phyloP scores from a whole-genome alignment of 1,140 invertebrate genomes.

The Brachionus plicatilis region DNA sequence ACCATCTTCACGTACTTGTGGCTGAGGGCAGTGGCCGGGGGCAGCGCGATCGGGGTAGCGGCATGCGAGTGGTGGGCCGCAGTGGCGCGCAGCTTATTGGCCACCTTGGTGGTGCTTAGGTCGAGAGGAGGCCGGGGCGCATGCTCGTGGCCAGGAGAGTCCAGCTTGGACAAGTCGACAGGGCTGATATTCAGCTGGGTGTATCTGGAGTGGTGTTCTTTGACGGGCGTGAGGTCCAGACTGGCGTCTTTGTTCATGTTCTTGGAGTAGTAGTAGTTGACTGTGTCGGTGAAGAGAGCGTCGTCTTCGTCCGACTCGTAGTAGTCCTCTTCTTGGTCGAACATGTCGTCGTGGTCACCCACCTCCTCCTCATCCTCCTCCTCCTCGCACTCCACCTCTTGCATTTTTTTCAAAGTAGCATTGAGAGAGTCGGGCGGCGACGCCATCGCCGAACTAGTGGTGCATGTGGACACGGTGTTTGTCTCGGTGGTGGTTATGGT shows the following conservation, averaged over 20 bases:
- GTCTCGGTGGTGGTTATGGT: constrained; percentile 9
- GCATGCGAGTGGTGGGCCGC: background rate
- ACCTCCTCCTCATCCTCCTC: too few species aligned
- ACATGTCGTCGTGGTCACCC: background rate
- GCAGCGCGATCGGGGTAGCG: background rate
- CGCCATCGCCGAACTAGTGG: background rate
- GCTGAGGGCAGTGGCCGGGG: background rate
- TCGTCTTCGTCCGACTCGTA: background rate
- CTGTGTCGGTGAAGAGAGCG: background rate
- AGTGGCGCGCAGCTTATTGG: background rate
- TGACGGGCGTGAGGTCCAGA: background rate
- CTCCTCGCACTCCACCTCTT: background rate
- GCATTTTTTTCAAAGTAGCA: background rate
- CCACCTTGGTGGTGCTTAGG: background rate
- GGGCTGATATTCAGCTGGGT: background rate
- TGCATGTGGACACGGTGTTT: background rate
- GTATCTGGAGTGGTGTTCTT: background rate
- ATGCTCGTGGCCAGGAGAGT: background rate
- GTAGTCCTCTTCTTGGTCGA: background rate
- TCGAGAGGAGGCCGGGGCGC: background rate
- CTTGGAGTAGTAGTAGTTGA: constrained; percentile 7
- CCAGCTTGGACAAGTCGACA: background rate
- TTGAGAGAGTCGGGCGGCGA: background rate
- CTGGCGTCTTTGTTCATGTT: background rate
- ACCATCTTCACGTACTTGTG: background rate